Percentiles rank a stretch among this genome's conserved stretches.
phyloP scores from a whole-genome alignment of 2,888 invertebrate species.

The Pyrgus malvae region DNA sequence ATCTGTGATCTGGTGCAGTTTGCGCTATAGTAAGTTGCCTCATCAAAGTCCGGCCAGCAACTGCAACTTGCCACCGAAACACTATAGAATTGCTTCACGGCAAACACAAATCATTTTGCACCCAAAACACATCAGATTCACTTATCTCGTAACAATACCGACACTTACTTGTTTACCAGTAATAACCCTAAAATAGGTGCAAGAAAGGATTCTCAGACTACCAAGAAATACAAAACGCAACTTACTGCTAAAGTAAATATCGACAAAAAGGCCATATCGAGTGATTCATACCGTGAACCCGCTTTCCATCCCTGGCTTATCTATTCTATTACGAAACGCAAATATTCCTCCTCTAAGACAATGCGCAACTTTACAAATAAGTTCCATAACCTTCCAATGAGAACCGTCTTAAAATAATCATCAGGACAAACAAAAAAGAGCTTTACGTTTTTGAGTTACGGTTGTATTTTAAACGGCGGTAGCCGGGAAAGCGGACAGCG shows the following conservation, averaged over 20 bases:
- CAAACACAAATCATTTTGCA: no score
- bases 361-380: slow-evolving; percentile 71
- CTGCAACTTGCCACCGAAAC: no score
- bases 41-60: no score
- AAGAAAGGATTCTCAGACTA: slow-evolving; percentile 32
- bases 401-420: slow-evolving; percentile 39
- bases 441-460: slow-evolving; percentile 34
- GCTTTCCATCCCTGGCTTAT: slow-evolving; percentile 63
- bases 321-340: slow-evolving; percentile 55
- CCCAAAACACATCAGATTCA: no score
- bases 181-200: background rate
- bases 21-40: no score
- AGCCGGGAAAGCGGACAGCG: slow-evolving; percentile 45
- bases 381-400: slow-evolving; percentile 54
- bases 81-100: no score
- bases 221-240: slow-evolving; percentile 48
- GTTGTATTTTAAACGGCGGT: slow-evolving; percentile 30
- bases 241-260: slow-evolving; percentile 62
- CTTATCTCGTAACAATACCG: no score
- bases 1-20: no score
- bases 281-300: slow-evolving; percentile 41
- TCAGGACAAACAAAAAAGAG: slow-evolving; percentile 34
- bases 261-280: slow-evolving; percentile 41
- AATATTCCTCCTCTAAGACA: slow-evolving; percentile 64
- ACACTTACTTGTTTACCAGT: no score